These are phyloP conservation scores for Athene noctua DNA, from an alignment of 2,113 vertebrate genomes.

Conservation along the genomic window DNA sequence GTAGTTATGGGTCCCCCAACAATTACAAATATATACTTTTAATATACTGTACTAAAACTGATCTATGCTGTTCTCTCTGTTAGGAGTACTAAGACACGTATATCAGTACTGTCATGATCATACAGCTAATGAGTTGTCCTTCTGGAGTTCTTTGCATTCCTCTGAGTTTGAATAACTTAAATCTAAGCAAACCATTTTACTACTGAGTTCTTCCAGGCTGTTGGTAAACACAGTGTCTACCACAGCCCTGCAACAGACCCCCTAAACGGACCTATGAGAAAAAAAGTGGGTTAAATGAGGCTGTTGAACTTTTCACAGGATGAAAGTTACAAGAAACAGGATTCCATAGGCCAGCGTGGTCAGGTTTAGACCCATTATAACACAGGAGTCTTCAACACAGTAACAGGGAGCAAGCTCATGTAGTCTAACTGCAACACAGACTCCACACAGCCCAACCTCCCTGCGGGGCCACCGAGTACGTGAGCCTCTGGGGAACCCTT, in stretches of 20 bases:
- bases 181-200: background rate
- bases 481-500: background rate
- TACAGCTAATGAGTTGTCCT: background rate
- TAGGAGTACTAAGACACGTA: background rate
- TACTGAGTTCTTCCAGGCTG: background rate
- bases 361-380: background rate
- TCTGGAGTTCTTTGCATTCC: background rate
- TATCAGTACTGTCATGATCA: background rate
- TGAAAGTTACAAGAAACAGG: background rate
- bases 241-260: background rate
- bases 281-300: background rate
- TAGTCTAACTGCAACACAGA: background rate
- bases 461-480: fast-evolving
- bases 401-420: fast-evolving
- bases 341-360: fast-evolving
- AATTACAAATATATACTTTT: background rate
- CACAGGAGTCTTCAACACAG: background rate
- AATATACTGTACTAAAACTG: background rate
- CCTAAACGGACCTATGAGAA: background rate
- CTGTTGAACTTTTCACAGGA: background rate
- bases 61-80: background rate
- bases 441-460: background rate
- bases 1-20: background rate
- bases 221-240: background rate
- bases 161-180: background rate